These are phyloP conservation scores for Chalcosyrphus nemorum DNA, from an alignment of 2,888 invertebrate species.

Conservation along the genomic window DNA sequence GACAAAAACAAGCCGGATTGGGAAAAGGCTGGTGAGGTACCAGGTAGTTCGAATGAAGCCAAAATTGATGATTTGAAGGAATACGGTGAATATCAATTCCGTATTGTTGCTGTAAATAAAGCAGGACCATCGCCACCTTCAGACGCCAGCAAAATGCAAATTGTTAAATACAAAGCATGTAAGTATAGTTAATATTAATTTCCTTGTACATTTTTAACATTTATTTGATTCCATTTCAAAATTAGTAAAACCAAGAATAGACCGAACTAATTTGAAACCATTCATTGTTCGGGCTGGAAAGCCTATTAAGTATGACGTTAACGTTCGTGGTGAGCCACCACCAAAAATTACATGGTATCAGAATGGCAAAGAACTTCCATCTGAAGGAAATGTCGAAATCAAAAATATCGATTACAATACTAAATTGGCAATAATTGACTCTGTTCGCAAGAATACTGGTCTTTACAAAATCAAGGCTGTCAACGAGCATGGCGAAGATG, in stretches of 20 bases:
- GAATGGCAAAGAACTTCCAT: slow-evolving; percentile 89
- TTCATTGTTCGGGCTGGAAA: slow-evolving; percentile 95
- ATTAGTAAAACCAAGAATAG: slow-evolving; percentile 97
- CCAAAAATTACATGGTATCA: slow-evolving; percentile 96
- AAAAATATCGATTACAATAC: slow-evolving; percentile 95
- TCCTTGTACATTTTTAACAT: not conserved
- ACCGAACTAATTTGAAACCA: slow-evolving; percentile 95
- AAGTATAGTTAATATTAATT: slow-evolving; percentile 82
- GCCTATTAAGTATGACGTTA: slow-evolving; percentile 94
- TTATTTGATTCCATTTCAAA: not conserved
- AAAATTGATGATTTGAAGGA: slow-evolving; percentile 94
- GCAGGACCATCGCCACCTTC: slow-evolving; percentile 95
- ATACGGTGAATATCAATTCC: slow-evolving; percentile 95
- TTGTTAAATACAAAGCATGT: slow-evolving; percentile 93
- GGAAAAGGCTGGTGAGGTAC: slow-evolving; percentile 93
- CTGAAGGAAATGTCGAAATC: slow-evolving; percentile 87
- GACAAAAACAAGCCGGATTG: slow-evolving; percentile 93
- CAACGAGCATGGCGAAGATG: slow-evolving; percentile 95
- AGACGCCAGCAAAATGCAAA: slow-evolving; percentile 94
- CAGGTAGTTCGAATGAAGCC: slow-evolving; percentile 88
- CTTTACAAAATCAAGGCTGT: slow-evolving; percentile 94
- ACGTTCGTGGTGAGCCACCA: slow-evolving; percentile 97
- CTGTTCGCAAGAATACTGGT: slow-evolving; percentile 92
- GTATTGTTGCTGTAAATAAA: slow-evolving; percentile 95
- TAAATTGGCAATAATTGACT: slow-evolving; percentile 90